Evolutionary conservation across 2,113 vertebrate species (phyloP).

Genomic region (Eptesicus fuscus): DNA sequence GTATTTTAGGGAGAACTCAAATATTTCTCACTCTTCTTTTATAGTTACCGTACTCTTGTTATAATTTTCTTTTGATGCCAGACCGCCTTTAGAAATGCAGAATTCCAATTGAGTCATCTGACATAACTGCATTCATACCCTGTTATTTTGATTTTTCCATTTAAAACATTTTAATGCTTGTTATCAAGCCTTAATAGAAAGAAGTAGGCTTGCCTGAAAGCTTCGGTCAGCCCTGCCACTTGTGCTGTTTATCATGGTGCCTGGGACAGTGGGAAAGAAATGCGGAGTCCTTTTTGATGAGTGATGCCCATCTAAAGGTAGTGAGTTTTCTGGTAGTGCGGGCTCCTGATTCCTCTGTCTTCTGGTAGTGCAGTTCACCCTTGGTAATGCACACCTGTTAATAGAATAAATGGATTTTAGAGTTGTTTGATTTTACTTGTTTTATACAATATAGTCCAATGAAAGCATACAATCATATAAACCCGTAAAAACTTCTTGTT

Average conservation of each 20-base stretch:
- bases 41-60: neutral
- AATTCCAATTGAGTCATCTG: neutral
- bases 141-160: neutral
- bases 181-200: neutral
- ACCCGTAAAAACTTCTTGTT: neutral
- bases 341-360: neutral
- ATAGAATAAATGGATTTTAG: neutral
- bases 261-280: neutral
- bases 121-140: neutral
- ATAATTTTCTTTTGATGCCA: neutral
- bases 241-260: neutral
- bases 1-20: neutral
- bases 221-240: neutral
- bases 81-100: neutral
- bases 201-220: neutral
- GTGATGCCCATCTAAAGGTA: neutral
- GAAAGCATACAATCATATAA: neutral
- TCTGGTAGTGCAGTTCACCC: neutral
- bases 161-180: neutral
- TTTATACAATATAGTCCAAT: accelerated
- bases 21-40: neutral
- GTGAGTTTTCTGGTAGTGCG: neutral
- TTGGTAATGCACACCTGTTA: neutral
- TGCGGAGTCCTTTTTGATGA: neutral
- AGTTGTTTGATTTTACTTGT: neutral